Evolutionary conservation across 2,797 vertebrate species (phyloP), one percentile per base, ranked within the genome.

Genomic region (Masticophis lateralis): DNA sequence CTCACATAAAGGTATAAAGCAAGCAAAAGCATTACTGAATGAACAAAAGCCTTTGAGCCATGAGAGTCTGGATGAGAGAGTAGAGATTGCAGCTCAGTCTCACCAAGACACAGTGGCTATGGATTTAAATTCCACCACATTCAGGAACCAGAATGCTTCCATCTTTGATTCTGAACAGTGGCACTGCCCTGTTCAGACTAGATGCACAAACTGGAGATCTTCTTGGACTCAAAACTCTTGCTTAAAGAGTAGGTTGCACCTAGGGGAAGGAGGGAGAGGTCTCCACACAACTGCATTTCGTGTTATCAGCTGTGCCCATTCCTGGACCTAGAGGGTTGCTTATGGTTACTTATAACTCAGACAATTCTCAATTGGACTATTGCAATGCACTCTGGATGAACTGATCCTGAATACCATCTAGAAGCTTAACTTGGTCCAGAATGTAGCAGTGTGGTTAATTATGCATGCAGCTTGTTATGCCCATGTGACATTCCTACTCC

Each of bases 11-110:
- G 22, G 51, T 94, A 95, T 95, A 47, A 88, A 92, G 86, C 25
- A 90, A 32, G 87, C 87, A 0, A 60, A 60, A 69, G 87, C 43
- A 87, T 92, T 94, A 95, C 32, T 92, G 1, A 60, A 94, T 88
- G 92, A 95, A 96, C 11, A 25, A 18, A 92, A 95, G 53, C 63
- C 87, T 93, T 94, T 37, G 94, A 92, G 13, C n/a, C 14, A 16
- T 47, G 74, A 43, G 74, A 79, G 37, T 43, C 1, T 22, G 18
- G 37, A 79, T 43, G 74, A 79, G 18, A 43, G 20, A 79, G 20
- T 25, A 47, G 0, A 79, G 20, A 79, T 22, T 11, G 20, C 3
- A 18, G 20, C 37, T 79, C 37, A 79, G 22, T 22, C 20, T 37
- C 37, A 79, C 9, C 37, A 79, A 22, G 37, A 43, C 16, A 43